Evolutionary conservation across 2,888 invertebrate genomes (phyloP).

Genomic region (Therioaphis trifolii): DNA sequence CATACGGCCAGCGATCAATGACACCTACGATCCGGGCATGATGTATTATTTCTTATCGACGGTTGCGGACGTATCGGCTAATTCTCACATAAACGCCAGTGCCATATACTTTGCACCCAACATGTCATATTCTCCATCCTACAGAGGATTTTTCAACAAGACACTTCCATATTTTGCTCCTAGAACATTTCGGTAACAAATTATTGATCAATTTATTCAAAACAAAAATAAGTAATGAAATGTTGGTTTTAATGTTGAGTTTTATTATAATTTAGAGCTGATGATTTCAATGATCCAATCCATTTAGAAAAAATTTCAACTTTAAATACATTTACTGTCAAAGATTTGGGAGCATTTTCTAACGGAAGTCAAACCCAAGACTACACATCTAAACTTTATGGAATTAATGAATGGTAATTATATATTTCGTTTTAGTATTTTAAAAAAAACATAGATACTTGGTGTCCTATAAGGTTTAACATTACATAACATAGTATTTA

Average conservation of each 20-base stretch:
- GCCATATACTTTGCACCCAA: constrained; percentile 95
- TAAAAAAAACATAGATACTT: no score
- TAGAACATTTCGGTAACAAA: constrained; percentile 77
- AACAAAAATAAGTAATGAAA: not conserved
- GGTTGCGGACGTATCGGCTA: constrained; percentile 93
- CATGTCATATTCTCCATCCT: constrained; percentile 92
- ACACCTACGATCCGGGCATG: constrained; percentile 96
- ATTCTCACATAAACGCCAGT: constrained; percentile 91
- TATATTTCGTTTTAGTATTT: constrained; percentile 26
- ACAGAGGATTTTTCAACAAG: constrained; percentile 95
- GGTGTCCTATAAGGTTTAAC: no score
- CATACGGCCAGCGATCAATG: constrained; percentile 88
- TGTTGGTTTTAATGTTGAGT: not conserved
- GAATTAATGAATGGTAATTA: constrained; percentile 88
- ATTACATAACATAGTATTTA: no score
- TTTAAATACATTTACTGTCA: constrained; percentile 87
- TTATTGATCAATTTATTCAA: not conserved
- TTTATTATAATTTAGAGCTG: constrained; percentile 73
- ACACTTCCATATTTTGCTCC: constrained; percentile 95
- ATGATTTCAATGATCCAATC: constrained; percentile 96
- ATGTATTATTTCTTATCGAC: constrained; percentile 97
- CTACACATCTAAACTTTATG: constrained; percentile 90
- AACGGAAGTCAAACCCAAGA: constrained; percentile 83
- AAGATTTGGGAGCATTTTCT: constrained; percentile 87
- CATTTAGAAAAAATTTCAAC: constrained; percentile 95